Conservation (phyloP, 2,113 vertebrate species). For the Nibea coibor region DNA sequence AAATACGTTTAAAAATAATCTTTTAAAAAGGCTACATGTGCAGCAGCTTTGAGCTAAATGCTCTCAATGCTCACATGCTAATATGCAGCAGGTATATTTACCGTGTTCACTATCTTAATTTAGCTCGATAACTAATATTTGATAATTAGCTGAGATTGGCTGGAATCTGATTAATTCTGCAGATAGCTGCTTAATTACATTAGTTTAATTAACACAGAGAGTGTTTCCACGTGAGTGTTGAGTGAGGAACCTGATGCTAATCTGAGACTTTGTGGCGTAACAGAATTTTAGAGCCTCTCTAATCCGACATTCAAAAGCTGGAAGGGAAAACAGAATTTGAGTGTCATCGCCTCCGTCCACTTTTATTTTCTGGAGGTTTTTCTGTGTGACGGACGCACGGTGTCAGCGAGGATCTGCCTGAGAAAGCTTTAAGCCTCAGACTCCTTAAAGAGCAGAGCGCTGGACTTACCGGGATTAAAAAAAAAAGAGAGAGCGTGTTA, state of each 20-base stretch:
- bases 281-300: conserved; percentile 37
- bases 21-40: no score
- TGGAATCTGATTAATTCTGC: background rate
- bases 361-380: conserved; percentile 8
- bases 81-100: background rate
- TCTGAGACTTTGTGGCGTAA: conserved; percentile 42
- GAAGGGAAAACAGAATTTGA: background rate
- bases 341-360: conserved; percentile 15
- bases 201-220: background rate
- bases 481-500: conserved; percentile 67
- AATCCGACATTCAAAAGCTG: conserved; percentile 25
- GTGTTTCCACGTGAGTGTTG: background rate
- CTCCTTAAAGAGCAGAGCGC: conserved; percentile 53
- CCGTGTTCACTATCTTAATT: background rate
- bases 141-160: background rate
- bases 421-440: conserved; percentile 41
- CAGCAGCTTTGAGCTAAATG: background rate
- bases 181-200: background rate
- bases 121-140: background rate
- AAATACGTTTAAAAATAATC: no score
- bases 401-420: conserved; percentile 21
- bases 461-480: conserved; percentile 64
- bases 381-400: background rate
- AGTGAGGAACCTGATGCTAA: conserved; percentile 26
- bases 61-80: background rate